A percentile compares a stretch with the other conserved stretches of the same genome.
phyloP scores from a whole-genome alignment of 2,888 invertebrate genomes.

The Brachylomia viminalis region DNA sequence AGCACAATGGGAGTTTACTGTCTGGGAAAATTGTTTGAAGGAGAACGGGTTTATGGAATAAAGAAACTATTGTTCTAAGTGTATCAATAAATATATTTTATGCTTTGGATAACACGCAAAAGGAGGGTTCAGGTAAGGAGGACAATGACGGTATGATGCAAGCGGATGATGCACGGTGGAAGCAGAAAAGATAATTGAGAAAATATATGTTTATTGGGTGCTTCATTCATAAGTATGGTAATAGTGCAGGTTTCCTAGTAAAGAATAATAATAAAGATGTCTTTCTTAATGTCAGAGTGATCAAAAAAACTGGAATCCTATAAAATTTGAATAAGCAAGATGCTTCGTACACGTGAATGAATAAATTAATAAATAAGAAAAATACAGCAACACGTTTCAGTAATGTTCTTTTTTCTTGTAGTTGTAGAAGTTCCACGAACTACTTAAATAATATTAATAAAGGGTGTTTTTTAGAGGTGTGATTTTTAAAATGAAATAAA shows the following conservation, averaged over 20 bases:
- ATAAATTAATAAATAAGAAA: not conserved
- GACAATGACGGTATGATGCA: not conserved
- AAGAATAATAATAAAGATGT: slow-evolving; percentile 22
- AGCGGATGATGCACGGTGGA: not conserved
- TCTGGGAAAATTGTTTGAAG: slow-evolving; percentile 42
- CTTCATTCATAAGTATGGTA: slow-evolving; percentile 8
- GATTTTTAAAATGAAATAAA: no score
- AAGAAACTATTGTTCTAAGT: not conserved
- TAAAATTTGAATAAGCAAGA: slow-evolving; percentile 18
- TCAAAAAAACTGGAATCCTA: slow-evolving; percentile 25
- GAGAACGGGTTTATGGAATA: slow-evolving; percentile 20
- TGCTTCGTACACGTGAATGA: slow-evolving; percentile 12
- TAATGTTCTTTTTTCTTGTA: not conserved
- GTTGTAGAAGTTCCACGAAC: not conserved
- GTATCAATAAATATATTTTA: not conserved
- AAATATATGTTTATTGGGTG: slow-evolving; percentile 1
- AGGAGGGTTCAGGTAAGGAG: no score
- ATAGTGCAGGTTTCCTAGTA: slow-evolving; percentile 1
- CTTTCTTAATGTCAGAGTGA: slow-evolving; percentile 13
- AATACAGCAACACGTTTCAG: not conserved
- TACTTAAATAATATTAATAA: not conserved
- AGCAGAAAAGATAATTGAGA: not conserved
- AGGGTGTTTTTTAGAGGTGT: no score
- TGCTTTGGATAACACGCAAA: slow-evolving; percentile 5
- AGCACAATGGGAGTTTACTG: slow-evolving; percentile 34